A percentile compares a stretch with the other conserved stretches of the same genome.
These are phyloP conservation scores for Ranitomeya imitator DNA, from an alignment of 2,113 vertebrate genomes.

Conservation along the genomic window DNA sequence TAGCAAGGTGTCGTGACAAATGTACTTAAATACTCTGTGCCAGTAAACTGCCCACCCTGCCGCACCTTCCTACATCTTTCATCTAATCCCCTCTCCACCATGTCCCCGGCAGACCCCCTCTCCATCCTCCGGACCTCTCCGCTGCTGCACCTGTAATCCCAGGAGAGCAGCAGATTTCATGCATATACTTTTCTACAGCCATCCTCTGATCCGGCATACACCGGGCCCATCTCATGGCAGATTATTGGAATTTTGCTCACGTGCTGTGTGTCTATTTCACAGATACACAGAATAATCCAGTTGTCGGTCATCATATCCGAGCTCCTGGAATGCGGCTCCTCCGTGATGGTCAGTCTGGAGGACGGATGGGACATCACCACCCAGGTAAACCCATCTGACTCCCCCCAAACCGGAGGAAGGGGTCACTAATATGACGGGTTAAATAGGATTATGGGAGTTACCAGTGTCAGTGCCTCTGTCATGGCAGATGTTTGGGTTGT, in stretches of 20 bases:
- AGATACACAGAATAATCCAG: conserved; percentile 95
- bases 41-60: background rate
- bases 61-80: background rate
- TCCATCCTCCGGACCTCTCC: no score
- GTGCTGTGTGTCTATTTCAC: conserved; percentile 4
- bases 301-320: conserved; percentile 87
- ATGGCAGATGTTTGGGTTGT: background rate
- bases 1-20: no score
- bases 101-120: no score
- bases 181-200: no score
- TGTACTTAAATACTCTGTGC: background rate
- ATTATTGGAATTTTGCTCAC: background rate
- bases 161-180: no score
- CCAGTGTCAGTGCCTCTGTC: no score
- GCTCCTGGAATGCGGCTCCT: conserved; percentile 92
- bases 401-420: no score
- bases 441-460: no score
- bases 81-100: background rate
- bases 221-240: background rate
- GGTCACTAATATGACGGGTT: no score
- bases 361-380: conserved; percentile 97
- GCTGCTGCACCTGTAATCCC: no score
- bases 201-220: background rate
- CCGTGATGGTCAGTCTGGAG: conserved; percentile 92
- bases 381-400: conserved; percentile 77